Percentiles rank a stretch among this genome's conserved stretches.
Conservation (phyloP, 2,113 vertebrate species). For the Empidonax alnorum region DNA sequence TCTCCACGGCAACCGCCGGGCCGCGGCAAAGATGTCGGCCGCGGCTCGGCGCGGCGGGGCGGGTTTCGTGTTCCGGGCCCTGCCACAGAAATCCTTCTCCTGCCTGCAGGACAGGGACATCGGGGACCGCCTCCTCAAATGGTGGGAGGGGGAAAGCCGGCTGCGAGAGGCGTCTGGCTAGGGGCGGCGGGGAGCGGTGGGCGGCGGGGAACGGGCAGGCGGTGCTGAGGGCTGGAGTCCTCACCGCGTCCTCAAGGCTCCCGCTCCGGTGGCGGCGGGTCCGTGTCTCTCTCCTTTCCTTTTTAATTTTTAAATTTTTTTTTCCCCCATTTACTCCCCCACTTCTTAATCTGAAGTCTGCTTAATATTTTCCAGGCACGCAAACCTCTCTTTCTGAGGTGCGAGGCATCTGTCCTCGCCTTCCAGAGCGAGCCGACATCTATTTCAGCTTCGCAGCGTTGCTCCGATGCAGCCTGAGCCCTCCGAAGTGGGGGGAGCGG, state of each 20-base stretch:
- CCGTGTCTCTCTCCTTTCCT: accelerated
- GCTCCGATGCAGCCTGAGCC: neutral
- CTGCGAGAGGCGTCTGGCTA: too few species aligned
- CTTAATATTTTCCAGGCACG: neutral
- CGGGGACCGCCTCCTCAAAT: slow-evolving; percentile 72
- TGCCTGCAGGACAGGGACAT: slow-evolving; percentile 51
- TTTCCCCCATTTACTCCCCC: accelerated
- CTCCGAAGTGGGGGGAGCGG: neutral
- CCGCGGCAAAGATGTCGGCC: slow-evolving; percentile 40
- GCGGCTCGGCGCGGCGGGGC: neutral
- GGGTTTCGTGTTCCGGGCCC: slow-evolving; percentile 54
- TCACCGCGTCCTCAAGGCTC: neutral
- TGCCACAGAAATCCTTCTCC: slow-evolving; percentile 70
- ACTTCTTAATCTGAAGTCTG: too few species aligned
- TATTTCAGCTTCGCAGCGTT: neutral
- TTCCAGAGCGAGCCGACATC: neutral
- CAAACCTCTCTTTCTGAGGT: neutral
- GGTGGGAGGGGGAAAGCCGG: slow-evolving; percentile 54
- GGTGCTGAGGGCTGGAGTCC: neutral
- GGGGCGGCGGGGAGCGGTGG: too few species aligned
- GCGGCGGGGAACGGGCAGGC: neutral
- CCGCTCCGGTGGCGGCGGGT: neutral
- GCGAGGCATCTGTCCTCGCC: neutral
- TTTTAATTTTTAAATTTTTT: too few species aligned
- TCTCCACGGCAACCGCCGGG: slow-evolving; percentile 38